Base-by-base conservation (phyloP, 2,113 vertebrate genomes). In the Odocoileus virginianus region DNA sequence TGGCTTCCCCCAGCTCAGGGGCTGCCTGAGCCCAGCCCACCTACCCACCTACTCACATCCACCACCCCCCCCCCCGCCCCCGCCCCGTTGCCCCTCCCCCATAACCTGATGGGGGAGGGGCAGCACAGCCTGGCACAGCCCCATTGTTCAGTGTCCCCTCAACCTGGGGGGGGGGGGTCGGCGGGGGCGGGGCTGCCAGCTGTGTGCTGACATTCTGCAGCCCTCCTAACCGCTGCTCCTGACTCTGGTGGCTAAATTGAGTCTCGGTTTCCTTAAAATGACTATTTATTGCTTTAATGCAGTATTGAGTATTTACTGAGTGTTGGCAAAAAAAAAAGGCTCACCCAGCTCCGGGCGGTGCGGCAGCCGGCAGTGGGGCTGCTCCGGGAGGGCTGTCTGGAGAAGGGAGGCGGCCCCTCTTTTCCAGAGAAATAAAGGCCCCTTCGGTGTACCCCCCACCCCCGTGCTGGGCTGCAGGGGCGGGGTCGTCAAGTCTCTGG, bases 271-370 rank as follows among this genome's bases (percentile, higher is more conserved):
- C 97, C 94, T 97, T 96, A 96, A 98, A 97, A 97, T 97, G 91
- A 97, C 97, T 97, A 97, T 97, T 98, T 98, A 97, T 96, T 97
- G 97, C 95, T 87, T 94, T 97, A 96, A 97, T 90, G 95, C 94
- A 82, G 94, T 96, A 85, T 12, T 14, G 93, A 97, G 93, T 97
- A 97, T 98, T 98, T 96, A 97, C 94, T 95, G 95, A 95, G 97
- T 97, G 95, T 93, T 93, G 88, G 78, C 96, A 83, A 94, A 85
- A 83, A 93, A 85, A 85, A 47, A 95, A 93, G 76, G 64, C 87
- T 89, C 8, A 7, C 45, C 88, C 52, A 10, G 97, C n/a, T 4
- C 30, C 2, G 52, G 50, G 78, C 16, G 0, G 4, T 3, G n/a
- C 28, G 13, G 94, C 92, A 23, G 8, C 81, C 2, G 0, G n/a